Evolutionary conservation across 2,113 vertebrate species (phyloP).

Genomic region (Cyanoliseus patagonus): DNA sequence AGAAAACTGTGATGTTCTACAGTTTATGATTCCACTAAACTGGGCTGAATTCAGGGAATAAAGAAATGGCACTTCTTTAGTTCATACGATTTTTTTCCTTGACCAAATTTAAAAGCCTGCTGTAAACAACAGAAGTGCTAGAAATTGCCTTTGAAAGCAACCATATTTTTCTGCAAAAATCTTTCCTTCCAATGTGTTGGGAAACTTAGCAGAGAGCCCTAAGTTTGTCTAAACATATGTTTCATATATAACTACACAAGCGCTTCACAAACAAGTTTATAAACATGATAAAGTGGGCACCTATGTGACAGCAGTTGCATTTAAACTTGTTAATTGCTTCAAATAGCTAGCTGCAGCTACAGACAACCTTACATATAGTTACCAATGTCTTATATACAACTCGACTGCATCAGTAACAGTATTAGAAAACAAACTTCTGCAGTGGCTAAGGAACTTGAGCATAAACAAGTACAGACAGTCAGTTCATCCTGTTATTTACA

Average conservation of each 20-base stretch:
- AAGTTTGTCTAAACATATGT: not conserved
- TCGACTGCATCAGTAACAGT: not conserved
- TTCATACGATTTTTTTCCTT: not conserved
- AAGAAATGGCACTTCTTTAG: not conserved
- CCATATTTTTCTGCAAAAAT: not conserved
- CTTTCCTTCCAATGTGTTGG: not conserved
- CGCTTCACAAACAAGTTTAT: not conserved
- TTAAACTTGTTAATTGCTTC: not conserved
- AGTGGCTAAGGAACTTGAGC: not conserved
- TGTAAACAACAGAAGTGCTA: not conserved
- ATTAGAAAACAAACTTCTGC: not conserved
- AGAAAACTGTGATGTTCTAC: not conserved
- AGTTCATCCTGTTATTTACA: not conserved
- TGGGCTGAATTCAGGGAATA: not conserved
- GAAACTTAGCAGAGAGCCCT: not conserved
- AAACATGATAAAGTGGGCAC: not conserved
- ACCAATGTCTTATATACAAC: not conserved
- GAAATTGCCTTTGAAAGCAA: not conserved
- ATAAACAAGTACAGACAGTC: not conserved
- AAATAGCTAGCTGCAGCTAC: not conserved
- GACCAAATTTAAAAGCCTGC: conserved; percentile 3
- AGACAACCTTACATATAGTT: not conserved
- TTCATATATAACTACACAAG: not conserved
- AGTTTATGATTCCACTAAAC: not conserved
- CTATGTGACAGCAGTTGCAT: not conserved